Conservation (phyloP, 2,888 invertebrate genomes). For the Noctua fimbriata region DNA sequence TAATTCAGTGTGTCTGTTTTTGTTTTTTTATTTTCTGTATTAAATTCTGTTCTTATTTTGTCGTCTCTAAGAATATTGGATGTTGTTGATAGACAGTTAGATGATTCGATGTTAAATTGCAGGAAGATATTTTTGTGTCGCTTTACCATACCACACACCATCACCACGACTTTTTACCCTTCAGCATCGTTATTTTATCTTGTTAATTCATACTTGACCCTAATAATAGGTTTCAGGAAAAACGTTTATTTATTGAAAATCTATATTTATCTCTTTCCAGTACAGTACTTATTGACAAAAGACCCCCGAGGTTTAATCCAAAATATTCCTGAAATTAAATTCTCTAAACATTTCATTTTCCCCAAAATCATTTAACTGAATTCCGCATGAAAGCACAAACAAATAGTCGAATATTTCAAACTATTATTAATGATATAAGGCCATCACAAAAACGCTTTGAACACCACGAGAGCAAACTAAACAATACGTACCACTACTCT, state of each 20-base stretch:
- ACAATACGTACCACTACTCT: conserved; percentile 38
- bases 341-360: conserved; percentile 24
- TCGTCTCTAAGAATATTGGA: not conserved
- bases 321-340: conserved; percentile 30
- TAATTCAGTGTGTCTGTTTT: conserved; percentile 1
- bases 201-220: not conserved
- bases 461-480: conserved; percentile 39
- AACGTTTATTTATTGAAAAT: not conserved
- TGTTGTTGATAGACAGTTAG: not conserved
- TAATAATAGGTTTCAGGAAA: not conserved
- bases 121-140: not conserved
- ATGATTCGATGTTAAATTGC: not conserved
- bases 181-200: no score
- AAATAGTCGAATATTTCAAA: conserved; percentile 32
- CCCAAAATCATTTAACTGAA: conserved; percentile 22
- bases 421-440: conserved; percentile 42
- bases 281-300: conserved; percentile 32
- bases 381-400: conserved; percentile 33
- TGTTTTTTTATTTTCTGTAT: not conserved
- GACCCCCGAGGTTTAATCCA: conserved; percentile 12
- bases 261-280: conserved; percentile 6
- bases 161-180: no score
- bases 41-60: not conserved
- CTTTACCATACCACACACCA: no score
- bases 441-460: conserved; percentile 50